Percentiles rank a stretch among this genome's conserved stretches.
Conservation (phyloP, 1,140 invertebrate genomes). For the Steinernema feltiae region DNA sequence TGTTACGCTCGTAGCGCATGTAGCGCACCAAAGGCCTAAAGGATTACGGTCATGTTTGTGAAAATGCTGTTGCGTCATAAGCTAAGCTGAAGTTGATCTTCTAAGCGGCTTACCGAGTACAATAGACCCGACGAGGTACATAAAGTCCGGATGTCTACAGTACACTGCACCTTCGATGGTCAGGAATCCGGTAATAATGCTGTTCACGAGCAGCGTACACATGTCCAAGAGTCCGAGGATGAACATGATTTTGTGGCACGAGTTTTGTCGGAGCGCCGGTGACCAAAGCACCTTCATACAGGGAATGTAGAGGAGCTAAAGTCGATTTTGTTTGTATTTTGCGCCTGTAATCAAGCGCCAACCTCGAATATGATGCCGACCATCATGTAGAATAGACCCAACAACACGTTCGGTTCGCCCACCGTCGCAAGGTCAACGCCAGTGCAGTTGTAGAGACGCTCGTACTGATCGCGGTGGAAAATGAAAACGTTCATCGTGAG, state of each 20-base stretch:
- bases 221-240: constrained; percentile 14
- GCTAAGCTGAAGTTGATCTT: neutral
- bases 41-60: neutral
- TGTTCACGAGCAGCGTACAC: constrained; percentile 1
- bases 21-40: neutral
- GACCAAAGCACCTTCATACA: neutral
- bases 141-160: constrained; percentile 16
- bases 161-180: constrained; percentile 13
- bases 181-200: constrained; percentile 12
- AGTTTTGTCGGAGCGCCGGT: neutral
- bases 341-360: neutral
- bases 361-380: neutral
- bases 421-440: neutral
- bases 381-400: neutral
- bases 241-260: constrained; percentile 25
- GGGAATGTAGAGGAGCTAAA: constrained; percentile 7
- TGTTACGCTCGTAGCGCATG: neutral
- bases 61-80: too few species aligned
- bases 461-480: neutral
- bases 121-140: neutral
- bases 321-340: neutral
- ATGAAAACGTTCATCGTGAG: neutral
- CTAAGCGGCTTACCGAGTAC: neutral
- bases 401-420: neutral
- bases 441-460: neutral